Evolutionary conservation across 2,113 vertebrate genomes (phyloP).

Genomic region (Caloenas nicobarica): DNA sequence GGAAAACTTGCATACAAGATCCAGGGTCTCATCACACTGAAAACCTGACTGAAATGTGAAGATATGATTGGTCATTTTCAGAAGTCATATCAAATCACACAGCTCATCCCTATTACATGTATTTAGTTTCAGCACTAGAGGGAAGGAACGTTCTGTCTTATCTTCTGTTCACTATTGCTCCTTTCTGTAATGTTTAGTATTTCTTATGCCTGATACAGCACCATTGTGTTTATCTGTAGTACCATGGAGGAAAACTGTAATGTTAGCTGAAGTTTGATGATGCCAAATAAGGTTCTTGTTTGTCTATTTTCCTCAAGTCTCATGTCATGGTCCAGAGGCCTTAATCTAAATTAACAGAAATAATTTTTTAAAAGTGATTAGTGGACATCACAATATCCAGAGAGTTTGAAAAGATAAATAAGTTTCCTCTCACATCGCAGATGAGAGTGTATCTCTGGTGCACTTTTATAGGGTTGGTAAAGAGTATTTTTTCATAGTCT

Average conservation of each 20-base stretch:
- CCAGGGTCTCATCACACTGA: not conserved
- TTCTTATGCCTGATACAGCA: not conserved
- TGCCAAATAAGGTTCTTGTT: not conserved
- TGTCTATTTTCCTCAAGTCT: not conserved
- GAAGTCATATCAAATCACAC: not conserved
- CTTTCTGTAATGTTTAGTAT: not conserved
- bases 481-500: not conserved
- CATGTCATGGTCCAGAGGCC: not conserved
- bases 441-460: not conserved
- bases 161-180: not conserved
- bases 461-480: not conserved
- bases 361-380: not conserved
- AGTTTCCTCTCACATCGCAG: not conserved
- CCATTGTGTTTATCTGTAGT: not conserved
- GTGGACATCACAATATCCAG: not conserved
- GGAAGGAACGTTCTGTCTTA: not conserved
- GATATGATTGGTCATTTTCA: not conserved
- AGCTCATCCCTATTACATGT: not conserved
- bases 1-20: not conserved
- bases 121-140: conserved; percentile 4
- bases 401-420: not conserved
- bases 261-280: not conserved
- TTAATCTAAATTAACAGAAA: not conserved
- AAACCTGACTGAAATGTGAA: conserved; percentile 9
- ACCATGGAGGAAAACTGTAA: not conserved